Evolutionary conservation across 2,113 vertebrate species (phyloP).

Genomic region (Lutjanus erythropterus): DNA sequence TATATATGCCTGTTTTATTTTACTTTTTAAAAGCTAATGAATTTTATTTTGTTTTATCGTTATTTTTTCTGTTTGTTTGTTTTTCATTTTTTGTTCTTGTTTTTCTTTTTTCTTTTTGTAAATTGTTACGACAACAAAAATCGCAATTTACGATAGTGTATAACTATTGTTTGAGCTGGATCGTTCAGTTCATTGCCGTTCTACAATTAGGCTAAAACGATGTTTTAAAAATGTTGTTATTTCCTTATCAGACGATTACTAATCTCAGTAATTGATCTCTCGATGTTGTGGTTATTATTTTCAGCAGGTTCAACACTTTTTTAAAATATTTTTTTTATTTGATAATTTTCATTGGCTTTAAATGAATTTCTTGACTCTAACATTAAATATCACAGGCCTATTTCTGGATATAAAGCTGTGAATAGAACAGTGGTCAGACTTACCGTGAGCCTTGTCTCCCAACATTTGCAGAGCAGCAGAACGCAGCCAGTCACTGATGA

Average conservation of each 20-base stretch:
- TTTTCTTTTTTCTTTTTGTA: neutral
- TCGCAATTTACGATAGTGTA: neutral
- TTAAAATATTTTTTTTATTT: too few species aligned
- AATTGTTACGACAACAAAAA: neutral
- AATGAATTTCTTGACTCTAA: neutral
- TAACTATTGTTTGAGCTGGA: too few species aligned
- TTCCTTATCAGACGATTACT: neutral
- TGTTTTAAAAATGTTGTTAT: neutral
- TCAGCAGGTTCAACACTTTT: neutral
- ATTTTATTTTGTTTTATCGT: too few species aligned
- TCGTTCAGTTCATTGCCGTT: neutral
- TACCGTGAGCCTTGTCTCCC: constrained; percentile 83
- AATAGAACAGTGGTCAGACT: constrained; percentile 28
- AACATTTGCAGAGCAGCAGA: constrained; percentile 65
- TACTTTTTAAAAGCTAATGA: too few species aligned
- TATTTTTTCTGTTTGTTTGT: too few species aligned
- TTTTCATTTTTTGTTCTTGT: too few species aligned
- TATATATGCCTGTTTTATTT: neutral
- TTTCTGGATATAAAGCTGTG: too few species aligned
- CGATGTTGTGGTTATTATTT: fast-evolving
- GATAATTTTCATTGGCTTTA: neutral
- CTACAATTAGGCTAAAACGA: neutral
- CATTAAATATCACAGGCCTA: too few species aligned
- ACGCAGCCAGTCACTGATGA: constrained; percentile 48
- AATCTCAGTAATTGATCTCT: neutral